Evolutionary conservation across 2,113 vertebrate species (phyloP).

Genomic region (Oceanites oceanicus): DNA sequence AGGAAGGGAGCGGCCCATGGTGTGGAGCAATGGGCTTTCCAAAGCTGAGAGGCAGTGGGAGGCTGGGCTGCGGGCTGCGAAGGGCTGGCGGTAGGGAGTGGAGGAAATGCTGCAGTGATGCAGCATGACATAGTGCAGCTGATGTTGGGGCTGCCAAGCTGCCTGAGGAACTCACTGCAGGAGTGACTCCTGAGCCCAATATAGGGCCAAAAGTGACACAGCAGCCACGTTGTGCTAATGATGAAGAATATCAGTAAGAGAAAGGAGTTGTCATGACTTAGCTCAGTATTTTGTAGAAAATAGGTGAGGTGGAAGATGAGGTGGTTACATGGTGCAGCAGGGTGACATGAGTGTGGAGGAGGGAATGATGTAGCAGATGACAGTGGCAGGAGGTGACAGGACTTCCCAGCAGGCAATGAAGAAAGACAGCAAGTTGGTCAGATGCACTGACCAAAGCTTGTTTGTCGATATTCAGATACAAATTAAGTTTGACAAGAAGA

Average conservation of each 20-base stretch:
- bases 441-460: not conserved
- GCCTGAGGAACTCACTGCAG: fast-evolving
- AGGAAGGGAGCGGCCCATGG: not conserved
- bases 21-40: not conserved
- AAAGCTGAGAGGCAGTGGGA: fast-evolving
- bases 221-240: fast-evolving
- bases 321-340: too few relatives aligned
- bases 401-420: not conserved
- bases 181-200: not conserved
- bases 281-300: not conserved
- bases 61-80: not conserved
- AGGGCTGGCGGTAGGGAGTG: not conserved
- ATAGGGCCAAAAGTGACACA: not conserved
- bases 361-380: not conserved
- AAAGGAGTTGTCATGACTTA: not conserved
- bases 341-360: not conserved
- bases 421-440: not conserved
- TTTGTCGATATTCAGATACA: not conserved
- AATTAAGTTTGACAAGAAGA: not conserved
- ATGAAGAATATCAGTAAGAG: not conserved
- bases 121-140: fast-evolving
- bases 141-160: not conserved
- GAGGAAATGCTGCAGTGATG: fast-evolving
- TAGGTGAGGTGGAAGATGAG: not conserved
- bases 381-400: not conserved